A percentile compares a stretch with the other conserved stretches of the same genome.
Evolutionary conservation across 1,140 invertebrate species (phyloP).

Genomic region (Dufourea novaeangliae): DNA sequence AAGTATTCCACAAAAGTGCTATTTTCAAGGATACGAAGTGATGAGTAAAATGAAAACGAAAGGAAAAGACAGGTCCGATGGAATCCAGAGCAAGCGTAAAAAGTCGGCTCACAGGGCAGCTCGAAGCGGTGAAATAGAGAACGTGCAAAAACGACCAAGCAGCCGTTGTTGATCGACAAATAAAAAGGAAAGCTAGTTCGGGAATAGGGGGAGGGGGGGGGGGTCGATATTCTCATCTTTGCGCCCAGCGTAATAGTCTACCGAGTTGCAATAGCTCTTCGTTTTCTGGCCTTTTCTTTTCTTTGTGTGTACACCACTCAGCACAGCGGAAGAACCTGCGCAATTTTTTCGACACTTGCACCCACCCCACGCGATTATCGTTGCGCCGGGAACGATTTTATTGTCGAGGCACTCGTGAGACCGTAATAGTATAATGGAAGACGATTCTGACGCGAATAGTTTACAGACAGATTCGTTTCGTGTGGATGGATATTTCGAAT

Average conservation of each 20-base stretch:
- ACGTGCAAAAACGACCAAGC: background rate
- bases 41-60: background rate
- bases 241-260: background rate
- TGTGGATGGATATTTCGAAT: too few species aligned
- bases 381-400: too few species aligned
- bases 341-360: background rate
- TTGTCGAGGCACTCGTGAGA: background rate
- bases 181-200: slow-evolving; percentile 5
- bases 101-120: background rate
- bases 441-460: too few species aligned
- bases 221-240: background rate
- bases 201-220: background rate
- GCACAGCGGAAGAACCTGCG: background rate
- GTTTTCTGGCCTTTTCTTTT: background rate
- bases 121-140: background rate
- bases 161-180: slow-evolving; percentile 25
- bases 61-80: too few species aligned
- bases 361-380: too few species aligned
- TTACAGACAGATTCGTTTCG: too few species aligned
- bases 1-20: background rate
- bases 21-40: background rate
- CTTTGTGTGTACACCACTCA: background rate
- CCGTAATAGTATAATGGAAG: background rate
- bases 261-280: slow-evolving; percentile 2
- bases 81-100: background rate